Percentiles rank a stretch among this genome's conserved stretches.
Evolutionary conservation across 2,113 vertebrate species (phyloP).

Genomic region (Varanus komodoensis): DNA sequence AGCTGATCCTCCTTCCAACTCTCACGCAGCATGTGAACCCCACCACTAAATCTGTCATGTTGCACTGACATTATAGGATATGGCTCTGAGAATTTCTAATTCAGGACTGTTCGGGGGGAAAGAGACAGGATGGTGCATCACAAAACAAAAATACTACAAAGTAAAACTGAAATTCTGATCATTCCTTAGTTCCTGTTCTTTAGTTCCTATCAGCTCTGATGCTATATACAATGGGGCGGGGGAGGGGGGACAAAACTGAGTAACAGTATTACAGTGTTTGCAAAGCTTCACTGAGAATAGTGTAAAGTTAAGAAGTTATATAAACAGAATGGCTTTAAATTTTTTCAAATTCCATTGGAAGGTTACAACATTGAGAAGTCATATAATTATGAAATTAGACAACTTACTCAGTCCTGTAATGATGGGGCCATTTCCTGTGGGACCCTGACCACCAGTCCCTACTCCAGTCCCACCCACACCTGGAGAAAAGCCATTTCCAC

Average conservation of each 20-base stretch:
- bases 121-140: neutral
- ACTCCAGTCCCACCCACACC: slow-evolving; percentile 61
- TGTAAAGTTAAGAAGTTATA: neutral
- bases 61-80: neutral
- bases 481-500: slow-evolving; percentile 77
- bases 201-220: neutral
- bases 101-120: neutral
- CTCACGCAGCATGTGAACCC: too few species aligned
- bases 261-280: neutral
- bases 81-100: neutral
- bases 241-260: neutral
- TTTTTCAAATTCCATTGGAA: slow-evolving; percentile 5
- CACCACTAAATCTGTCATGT: too few species aligned
- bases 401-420: slow-evolving; percentile 82
- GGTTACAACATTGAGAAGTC: neutral
- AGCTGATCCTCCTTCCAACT: too few species aligned
- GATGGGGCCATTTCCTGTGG: slow-evolving; percentile 67
- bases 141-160: neutral
- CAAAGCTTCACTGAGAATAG: neutral
- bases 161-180: neutral
- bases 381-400: neutral
- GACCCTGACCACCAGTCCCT: slow-evolving; percentile 70
- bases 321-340: neutral
- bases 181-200: too few species aligned
- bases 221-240: too few species aligned